phyloP scores from a whole-genome alignment of 2,113 vertebrate genomes.

The Apaloderma vittatum region DNA sequence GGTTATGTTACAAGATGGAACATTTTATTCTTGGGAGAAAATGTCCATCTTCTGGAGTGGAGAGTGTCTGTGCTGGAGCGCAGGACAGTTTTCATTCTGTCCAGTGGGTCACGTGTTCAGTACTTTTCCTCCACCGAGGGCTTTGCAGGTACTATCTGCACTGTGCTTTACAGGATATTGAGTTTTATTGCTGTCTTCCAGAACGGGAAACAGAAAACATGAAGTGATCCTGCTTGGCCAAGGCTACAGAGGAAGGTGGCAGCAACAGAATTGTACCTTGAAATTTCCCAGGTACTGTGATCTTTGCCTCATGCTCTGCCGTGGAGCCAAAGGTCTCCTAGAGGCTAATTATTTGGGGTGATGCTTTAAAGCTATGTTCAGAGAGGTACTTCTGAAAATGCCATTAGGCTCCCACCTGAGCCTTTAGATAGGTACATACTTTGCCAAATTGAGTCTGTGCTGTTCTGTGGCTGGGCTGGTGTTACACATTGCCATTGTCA shows the following conservation, averaged over 20 bases:
- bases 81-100: not conserved
- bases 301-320: not conserved
- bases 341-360: not conserved
- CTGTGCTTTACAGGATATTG: accelerated
- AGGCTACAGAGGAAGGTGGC: not conserved
- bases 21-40: not conserved
- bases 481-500: not conserved
- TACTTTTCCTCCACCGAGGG: not conserved
- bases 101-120: not conserved
- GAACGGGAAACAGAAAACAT: not conserved
- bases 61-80: not conserved
- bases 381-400: not conserved
- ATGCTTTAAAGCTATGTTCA: not conserved
- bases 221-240: not conserved
- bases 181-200: not conserved
- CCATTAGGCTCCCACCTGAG: not conserved
- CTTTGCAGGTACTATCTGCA: not conserved
- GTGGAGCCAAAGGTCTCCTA: not conserved
- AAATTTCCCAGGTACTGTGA: not conserved
- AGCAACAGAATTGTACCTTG: not conserved
- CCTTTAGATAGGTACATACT: not conserved
- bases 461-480: not conserved
- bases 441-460: not conserved
- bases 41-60: not conserved
- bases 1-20: not conserved